Conservation (phyloP, 2,113 vertebrate genomes). For the Eudorcas thomsonii region DNA sequence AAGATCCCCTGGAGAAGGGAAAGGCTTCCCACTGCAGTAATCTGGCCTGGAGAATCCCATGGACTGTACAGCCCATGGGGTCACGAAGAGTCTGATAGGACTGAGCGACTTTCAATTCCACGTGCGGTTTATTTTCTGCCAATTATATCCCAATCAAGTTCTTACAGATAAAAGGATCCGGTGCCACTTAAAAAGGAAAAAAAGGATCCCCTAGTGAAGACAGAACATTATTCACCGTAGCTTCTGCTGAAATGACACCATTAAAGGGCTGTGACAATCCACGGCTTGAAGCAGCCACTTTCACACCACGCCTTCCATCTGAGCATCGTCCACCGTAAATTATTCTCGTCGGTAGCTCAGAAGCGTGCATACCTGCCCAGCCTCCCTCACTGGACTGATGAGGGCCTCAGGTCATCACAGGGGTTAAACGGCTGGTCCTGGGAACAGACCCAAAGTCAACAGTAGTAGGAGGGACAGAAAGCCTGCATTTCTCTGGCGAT, state of each 20-base stretch:
- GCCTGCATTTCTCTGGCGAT: neutral
- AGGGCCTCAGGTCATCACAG: neutral
- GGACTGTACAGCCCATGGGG: neutral
- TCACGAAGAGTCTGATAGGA: fast-evolving
- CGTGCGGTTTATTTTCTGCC: neutral
- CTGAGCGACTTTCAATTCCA: neutral
- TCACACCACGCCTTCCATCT: neutral
- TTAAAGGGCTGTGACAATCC: fast-evolving
- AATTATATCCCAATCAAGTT: neutral
- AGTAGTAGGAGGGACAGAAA: fast-evolving
- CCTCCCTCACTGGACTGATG: neutral
- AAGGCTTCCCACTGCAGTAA: neutral
- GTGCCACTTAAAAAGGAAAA: neutral
- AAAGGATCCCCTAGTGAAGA: neutral
- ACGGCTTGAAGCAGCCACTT: too few species aligned
- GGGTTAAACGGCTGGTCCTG: too few species aligned
- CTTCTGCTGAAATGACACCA: neutral
- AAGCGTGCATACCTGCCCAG: fast-evolving
- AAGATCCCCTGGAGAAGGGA: neutral
- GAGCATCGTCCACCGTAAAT: neutral
- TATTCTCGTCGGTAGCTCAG: neutral
- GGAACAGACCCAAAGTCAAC: neutral
- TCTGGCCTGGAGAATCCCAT: neutral
- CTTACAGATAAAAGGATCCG: neutral
- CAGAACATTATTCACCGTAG: fast-evolving